Percentiles rank a stretch among this genome's conserved stretches.
phyloP scores from a whole-genome alignment of 2,113 vertebrate species.

The Callocephalon fimbriatum region DNA sequence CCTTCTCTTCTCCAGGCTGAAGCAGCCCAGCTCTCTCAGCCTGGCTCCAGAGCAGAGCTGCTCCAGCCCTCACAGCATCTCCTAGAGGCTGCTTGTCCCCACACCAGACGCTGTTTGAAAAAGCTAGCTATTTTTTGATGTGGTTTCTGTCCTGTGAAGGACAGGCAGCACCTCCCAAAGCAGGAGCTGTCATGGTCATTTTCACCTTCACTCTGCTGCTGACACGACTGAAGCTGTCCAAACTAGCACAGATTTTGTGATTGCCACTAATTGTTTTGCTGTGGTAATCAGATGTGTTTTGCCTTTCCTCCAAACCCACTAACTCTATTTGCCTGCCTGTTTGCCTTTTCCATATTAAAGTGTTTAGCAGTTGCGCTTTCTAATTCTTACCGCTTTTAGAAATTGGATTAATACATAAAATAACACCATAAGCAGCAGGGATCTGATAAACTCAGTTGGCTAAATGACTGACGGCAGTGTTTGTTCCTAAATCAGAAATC shows the following conservation, averaged over 20 bases:
- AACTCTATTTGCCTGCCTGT: background rate
- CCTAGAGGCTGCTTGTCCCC: background rate
- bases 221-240: background rate
- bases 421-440: slow-evolving; percentile 1
- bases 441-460: slow-evolving; percentile 26
- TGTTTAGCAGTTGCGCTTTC: background rate
- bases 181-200: background rate
- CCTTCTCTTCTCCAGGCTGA: background rate
- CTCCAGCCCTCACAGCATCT: background rate
- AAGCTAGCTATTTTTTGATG: background rate
- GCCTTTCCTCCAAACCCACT: background rate
- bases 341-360: background rate
- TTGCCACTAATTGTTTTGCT: background rate
- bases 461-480: background rate
- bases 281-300: rapidly evolving
- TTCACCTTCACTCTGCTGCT: background rate
- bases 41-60: background rate
- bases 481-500: background rate
- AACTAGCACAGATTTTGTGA: background rate
- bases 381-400: background rate
- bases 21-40: background rate
- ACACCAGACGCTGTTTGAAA: background rate
- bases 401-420: slow-evolving; percentile 29
- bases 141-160: background rate
- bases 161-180: background rate